Evolutionary conservation across 35 echinoderm and acorn worm genomes (phyloP), one percentile per base, ranked within the genome.

Genomic region (Nesometra sesokonis): DNA sequence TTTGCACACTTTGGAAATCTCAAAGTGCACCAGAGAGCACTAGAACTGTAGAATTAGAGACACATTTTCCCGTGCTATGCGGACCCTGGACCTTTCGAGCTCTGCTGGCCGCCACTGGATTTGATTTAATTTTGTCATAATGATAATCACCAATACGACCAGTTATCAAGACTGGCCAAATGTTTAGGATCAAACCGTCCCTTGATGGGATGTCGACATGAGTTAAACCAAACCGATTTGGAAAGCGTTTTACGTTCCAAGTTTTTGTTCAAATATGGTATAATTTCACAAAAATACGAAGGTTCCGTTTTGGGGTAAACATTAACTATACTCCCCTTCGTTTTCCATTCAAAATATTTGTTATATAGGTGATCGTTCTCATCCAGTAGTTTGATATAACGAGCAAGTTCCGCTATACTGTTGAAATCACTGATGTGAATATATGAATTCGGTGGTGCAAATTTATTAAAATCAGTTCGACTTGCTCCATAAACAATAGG

Each of bases 371-470:
- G 82, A 31, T 89, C 89, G 36, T 89, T 82, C 34, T 87, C 17
- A 77, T 89, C 88, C 27, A 93, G 78, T n/a, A 82, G 46, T 13
- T 76, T 35, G 23, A 97, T 84, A 82, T 97, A 97, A 0, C 29
- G 2, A 21, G 90, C 91, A 11, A 97, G 91, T 81, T 93, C 91
- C 30, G 87, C 30, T 31, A 84, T 35, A 15, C n/a, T 85, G 27
- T 90, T 33, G 85, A 93, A 92, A 78, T 97, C 94, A 33, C 94
- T 88, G 37, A 93, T 79, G 78, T 97, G 91, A 31, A 97, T 97
- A 47, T 87, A 94, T 0, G 93, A 94, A 77, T 94, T 91, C 43
- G 85, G 80, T 13, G 93, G 93, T 34, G 93, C 93, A 43, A 91
- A 77, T 76, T 84, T 88, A 33, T 80, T 30, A 78, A 86, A 94